Evolutionary conservation across 1,140 invertebrate species (phyloP), one percentile per base, ranked within the genome.

Genomic region (Ladona fulva): DNA sequence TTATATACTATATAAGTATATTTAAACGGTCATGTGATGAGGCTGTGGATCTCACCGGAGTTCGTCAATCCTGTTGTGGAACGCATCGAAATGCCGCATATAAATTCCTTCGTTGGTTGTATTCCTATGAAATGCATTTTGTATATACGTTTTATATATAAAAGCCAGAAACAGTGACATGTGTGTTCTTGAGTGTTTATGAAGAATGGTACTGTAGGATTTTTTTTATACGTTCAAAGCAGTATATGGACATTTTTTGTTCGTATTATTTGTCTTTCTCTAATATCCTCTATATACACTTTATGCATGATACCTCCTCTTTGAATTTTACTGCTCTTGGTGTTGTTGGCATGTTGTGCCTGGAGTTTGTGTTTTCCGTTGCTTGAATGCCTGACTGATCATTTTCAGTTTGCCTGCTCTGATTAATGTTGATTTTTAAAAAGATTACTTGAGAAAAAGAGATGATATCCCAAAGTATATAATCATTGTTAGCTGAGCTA

Each of bases 151-250:
- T 66, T 66, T 66, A 19, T 5, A 37, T 37, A 37, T 37, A 37
- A 37, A 66, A 66, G 52, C 52, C 52, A 66, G 14, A 37, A 37
- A 12, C 52, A 66, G 14, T 66, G 52, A 66, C 52, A 66, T 66
- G 52, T 66, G 52, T 66, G 52, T 66, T 66, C 52, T 66, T 66
- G 52, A 66, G 52, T 66, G 52, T 66, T 66, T 66, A 66, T 66
- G 5, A 66, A 16, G 52, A 66, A 66, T 66, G 52, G 52, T 66
- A 19, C 14, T 66, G 52, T 66, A 66, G 52, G 52, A 19, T 1
- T 37, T 66, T 66, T 66, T 5, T 66, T 66, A 19, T 19, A 66
- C 52, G 52, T 66, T 66, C 52, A 66, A 66, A 66, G 52, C 52
- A 66, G 52, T 66, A 66, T 22, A 66, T 66, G 52, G 52, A 66